Percentiles rank a stretch among this genome's conserved stretches.
phyloP scores from a whole-genome alignment of 92 coral and sea anemone species.

The Porites evermanni region DNA sequence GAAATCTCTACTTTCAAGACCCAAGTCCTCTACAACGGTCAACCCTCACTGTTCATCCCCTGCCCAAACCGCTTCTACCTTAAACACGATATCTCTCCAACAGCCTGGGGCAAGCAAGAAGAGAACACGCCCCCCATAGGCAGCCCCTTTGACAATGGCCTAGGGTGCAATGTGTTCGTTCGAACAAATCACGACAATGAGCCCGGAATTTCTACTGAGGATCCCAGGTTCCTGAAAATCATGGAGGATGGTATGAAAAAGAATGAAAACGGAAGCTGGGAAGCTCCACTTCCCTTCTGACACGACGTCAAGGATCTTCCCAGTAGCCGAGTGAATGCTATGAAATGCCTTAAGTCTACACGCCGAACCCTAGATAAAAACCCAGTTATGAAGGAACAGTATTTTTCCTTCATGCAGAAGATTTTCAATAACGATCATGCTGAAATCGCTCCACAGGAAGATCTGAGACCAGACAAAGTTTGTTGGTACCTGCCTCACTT shows the following conservation, averaged over 20 bases:
- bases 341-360: not conserved
- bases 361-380: not conserved
- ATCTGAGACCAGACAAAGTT: too few relatives aligned
- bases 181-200: constrained; percentile 22
- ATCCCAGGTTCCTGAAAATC: constrained; percentile 33
- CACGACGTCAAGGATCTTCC: not conserved
- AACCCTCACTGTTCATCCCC: constrained; percentile 53
- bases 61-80: constrained; percentile 50
- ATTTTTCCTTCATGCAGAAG: not conserved
- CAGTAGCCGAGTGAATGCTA: not conserved
- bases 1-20: constrained; percentile 42
- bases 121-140: not conserved
- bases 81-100: not conserved
- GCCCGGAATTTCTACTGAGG: constrained; percentile 36
- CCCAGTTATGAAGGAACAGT: not conserved
- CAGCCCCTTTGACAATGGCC: constrained; percentile 20
- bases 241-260: constrained; percentile 50
- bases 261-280: not conserved
- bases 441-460: too few relatives aligned
- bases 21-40: constrained; percentile 59
- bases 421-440: not conserved
- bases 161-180: constrained; percentile 15
- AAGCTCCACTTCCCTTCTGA: not conserved
- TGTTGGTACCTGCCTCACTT: constrained; percentile 43
- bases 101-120: not conserved